These are phyloP conservation scores for Gobiocypris rarus DNA, from an alignment of 2,113 vertebrate species.

Conservation along the genomic window DNA sequence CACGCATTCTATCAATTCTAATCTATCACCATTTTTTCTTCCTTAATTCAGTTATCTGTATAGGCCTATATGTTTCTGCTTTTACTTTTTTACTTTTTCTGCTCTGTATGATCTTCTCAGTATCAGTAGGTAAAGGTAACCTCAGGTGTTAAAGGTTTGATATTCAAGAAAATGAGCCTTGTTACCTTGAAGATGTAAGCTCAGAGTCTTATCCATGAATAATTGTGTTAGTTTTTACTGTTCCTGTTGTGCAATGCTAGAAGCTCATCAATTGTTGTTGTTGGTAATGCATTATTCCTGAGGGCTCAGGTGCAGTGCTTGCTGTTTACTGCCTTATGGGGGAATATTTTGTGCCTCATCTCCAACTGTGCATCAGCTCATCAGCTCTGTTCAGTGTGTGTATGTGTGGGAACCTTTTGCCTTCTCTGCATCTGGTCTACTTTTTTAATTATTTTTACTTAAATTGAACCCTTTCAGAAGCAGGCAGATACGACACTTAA, in stretches of 20 bases:
- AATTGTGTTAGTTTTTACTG: slow-evolving; percentile 23
- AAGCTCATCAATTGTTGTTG: slow-evolving; percentile 19
- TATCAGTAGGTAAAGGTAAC: not conserved
- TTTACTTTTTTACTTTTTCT: not conserved
- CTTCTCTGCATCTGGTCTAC: too few relatives aligned
- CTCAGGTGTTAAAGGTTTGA: slow-evolving; percentile 14
- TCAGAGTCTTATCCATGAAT: slow-evolving; percentile 10
- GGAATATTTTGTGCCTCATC: not conserved
- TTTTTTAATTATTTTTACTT: not conserved
- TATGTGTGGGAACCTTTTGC: not conserved
- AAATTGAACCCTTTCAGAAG: not conserved
- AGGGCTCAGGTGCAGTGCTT: slow-evolving; percentile 16
- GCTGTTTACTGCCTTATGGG: not conserved
- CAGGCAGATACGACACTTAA: not conserved
- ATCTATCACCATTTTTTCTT: not conserved
- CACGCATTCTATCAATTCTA: not conserved
- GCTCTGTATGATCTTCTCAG: not conserved
- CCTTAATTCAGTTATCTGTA: not conserved
- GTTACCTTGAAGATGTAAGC: slow-evolving; percentile 19
- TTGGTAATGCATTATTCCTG: not conserved
- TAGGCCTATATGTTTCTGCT: not conserved
- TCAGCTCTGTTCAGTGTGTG: not conserved
- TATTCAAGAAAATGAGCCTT: slow-evolving; percentile 4
- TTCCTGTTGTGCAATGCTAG: not conserved
- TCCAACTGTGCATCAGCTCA: not conserved